Conservation (phyloP, 2,888 invertebrate species). For the Zelleria hepariella region DNA sequence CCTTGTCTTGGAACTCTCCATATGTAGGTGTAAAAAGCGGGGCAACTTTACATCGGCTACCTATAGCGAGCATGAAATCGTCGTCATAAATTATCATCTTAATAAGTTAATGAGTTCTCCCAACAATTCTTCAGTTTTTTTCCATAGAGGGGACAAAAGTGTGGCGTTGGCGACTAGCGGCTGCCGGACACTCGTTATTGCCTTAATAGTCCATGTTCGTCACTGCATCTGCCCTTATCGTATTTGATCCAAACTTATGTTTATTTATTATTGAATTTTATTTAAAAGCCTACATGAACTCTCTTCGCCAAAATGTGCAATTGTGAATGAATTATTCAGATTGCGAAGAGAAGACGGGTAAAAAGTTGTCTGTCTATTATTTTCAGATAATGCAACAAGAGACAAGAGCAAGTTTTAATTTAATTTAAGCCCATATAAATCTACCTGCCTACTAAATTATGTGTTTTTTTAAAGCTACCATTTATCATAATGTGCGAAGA, state of each 20-base stretch:
- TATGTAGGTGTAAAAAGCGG: conserved; percentile 21
- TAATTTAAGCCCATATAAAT: too few relatives aligned
- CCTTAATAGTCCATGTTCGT: conserved; percentile 46
- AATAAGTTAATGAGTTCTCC: conserved; percentile 68
- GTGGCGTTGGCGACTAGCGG: conserved; percentile 33
- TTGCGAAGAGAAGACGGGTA: neutral
- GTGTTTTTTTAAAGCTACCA: too few relatives aligned
- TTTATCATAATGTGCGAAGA: too few relatives aligned
- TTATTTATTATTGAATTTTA: conserved; percentile 56
- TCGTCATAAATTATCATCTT: conserved; percentile 67
- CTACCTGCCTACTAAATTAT: too few relatives aligned
- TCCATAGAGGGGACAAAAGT: conserved; percentile 31
- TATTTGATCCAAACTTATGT: conserved; percentile 70
- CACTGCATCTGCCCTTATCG: conserved; percentile 64
- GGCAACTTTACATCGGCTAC: conserved; percentile 27
- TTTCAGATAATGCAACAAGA: neutral
- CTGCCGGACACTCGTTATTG: conserved; percentile 46
- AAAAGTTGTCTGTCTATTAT: neutral
- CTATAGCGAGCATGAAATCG: conserved; percentile 51
- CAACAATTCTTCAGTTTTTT: conserved; percentile 60
- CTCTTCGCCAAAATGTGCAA: conserved; percentile 1
- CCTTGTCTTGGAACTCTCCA: conserved; percentile 1
- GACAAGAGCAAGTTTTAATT: too few relatives aligned
- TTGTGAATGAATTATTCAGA: neutral
- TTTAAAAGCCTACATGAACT: conserved; percentile 25